phyloP scores from a whole-genome alignment of 2,113 vertebrate species.

The Dipodomys spectabilis region DNA sequence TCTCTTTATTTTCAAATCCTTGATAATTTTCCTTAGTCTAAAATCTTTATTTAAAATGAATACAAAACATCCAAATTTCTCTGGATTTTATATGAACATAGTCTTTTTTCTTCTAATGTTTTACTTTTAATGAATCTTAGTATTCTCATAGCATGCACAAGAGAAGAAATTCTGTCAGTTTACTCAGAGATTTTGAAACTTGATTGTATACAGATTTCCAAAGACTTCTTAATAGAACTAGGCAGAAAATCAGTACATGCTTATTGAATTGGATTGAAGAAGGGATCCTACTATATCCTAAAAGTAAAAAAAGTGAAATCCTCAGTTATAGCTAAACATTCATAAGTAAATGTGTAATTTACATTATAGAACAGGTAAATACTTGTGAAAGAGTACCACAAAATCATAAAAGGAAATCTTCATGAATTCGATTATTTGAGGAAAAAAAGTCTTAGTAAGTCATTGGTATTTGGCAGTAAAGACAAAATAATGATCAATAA shows the following conservation, averaged over 20 bases:
- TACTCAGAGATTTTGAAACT: not conserved
- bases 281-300: not conserved
- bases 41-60: no score
- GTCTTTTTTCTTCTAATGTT: no score
- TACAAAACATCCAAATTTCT: no score
- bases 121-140: no score
- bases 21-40: no score
- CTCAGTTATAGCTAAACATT: not conserved
- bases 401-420: conserved; percentile 6
- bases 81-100: no score
- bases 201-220: not conserved
- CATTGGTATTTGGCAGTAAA: not conserved
- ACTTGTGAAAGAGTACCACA: not conserved
- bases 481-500: not conserved
- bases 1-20: no score
- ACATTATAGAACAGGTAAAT: not conserved
- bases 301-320: not conserved
- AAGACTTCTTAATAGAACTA: not conserved
- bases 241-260: not conserved
- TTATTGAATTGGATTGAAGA: not conserved
- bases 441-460: not conserved
- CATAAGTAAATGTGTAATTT: not conserved
- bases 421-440: not conserved
- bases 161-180: not conserved
- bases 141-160: no score